Conservation (phyloP, 2,888 invertebrate species). For the Nezara viridula region DNA sequence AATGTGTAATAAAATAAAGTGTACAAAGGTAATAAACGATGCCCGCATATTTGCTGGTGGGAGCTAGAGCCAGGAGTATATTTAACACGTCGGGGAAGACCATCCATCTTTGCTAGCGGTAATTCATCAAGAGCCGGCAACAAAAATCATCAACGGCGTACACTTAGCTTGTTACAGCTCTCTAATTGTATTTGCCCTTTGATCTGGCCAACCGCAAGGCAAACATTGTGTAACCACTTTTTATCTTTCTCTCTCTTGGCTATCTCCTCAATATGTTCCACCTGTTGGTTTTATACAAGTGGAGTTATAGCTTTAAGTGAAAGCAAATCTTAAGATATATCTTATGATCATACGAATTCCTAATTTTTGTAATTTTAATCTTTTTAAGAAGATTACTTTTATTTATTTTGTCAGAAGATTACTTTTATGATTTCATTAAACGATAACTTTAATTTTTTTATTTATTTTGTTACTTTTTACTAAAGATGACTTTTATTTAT, state of each 20-base stretch:
- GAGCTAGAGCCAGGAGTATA: not conserved
- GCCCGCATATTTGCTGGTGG: not conserved
- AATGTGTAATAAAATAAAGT: constrained; percentile 30
- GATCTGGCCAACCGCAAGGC: constrained; percentile 26
- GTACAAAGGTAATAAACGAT: not conserved
- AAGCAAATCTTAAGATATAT: no score
- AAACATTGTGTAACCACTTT: constrained; percentile 17
- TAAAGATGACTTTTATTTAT: no score
- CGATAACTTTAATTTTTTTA: no score
- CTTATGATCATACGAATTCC: no score
- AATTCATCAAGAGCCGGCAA: constrained; percentile 26
- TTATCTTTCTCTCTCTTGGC: not conserved
- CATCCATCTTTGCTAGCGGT: constrained; percentile 17
- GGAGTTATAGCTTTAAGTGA: no score
- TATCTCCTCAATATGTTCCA: not conserved
- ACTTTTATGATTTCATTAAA: no score
- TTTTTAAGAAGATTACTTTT: no score
- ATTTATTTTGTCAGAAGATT: no score
- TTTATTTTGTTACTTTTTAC: no score
- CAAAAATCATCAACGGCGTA: constrained; percentile 9
- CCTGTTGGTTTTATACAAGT: not conserved
- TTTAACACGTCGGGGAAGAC: constrained; percentile 15
- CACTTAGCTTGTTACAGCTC: constrained; percentile 36
- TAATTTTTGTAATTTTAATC: no score
- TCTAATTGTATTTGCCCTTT: constrained; percentile 45